phyloP scores from a whole-genome alignment of 2,888 invertebrate genomes.

The Thumatha senex region DNA sequence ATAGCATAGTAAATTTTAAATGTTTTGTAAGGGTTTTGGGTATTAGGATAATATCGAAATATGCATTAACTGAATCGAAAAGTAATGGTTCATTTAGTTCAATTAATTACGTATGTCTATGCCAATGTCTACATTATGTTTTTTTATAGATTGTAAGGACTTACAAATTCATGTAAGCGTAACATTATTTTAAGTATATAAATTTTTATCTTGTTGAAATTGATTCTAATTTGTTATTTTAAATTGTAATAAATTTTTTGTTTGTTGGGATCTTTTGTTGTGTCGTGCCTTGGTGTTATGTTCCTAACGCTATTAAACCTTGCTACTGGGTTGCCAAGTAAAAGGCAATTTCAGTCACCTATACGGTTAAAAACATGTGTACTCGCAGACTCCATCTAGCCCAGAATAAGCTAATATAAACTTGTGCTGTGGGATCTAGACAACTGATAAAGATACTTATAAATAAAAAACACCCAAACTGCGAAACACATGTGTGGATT shows the following conservation, averaged over 20 bases:
- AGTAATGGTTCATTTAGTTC: not conserved
- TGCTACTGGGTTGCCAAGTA: no score
- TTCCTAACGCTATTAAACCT: no score
- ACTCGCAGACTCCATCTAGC: no score
- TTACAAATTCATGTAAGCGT: not conserved
- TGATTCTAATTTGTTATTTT: constrained; percentile 17
- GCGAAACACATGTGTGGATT: no score
- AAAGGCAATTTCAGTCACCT: no score
- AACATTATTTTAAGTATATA: constrained; percentile 1
- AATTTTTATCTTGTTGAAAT: constrained; percentile 4
- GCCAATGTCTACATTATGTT: not conserved
- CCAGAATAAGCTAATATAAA: no score
- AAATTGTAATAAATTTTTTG: constrained; percentile 7
- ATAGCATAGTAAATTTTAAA: constrained; percentile 28
- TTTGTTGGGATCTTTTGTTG: not conserved
- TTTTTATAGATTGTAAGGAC: constrained; percentile 8
- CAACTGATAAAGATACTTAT: no score
- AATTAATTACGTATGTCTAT: not conserved
- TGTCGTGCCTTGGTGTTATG: no score
- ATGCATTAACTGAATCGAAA: constrained; percentile 12
- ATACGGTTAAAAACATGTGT: no score
- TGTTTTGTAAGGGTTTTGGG: constrained; percentile 46
- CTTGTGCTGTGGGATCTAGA: no score
- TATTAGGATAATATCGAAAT: constrained; percentile 33
- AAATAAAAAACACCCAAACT: no score